Conservation (phyloP, 1,140 invertebrate genomes). For the Drosophila punjabiensis region DNA sequence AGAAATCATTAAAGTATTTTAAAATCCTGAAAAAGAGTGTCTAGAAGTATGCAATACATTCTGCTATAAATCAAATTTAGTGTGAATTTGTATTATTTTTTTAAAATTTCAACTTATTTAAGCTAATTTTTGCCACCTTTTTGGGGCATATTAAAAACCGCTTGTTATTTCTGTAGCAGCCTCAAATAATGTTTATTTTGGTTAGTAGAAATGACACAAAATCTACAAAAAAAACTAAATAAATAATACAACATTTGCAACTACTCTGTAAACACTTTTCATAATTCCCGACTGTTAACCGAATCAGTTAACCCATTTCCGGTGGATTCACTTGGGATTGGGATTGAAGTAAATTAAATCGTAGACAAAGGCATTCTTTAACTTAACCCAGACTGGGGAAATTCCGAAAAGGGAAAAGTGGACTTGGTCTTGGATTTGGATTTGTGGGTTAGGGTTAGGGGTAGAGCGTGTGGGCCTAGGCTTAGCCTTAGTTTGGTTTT, state of each 20-base stretch:
- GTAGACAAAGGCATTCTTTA: slow-evolving; percentile 14
- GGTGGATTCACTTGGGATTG: not conserved
- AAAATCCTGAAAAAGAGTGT: too few relatives aligned
- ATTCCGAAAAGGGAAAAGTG: slow-evolving; percentile 8
- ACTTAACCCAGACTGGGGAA: slow-evolving; percentile 5
- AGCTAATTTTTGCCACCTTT: too few relatives aligned
- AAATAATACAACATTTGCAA: not conserved
- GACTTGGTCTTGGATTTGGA: not conserved
- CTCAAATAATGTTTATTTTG: not conserved
- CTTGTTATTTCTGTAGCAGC: not conserved
- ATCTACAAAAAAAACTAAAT: not conserved
- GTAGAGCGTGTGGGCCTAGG: not conserved
- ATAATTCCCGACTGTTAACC: not conserved
- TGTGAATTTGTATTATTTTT: too few relatives aligned
- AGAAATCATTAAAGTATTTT: too few relatives aligned
- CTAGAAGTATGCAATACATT: too few relatives aligned
- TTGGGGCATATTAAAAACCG: too few relatives aligned
- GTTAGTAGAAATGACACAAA: not conserved
- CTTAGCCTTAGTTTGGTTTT: slow-evolving; percentile 35
- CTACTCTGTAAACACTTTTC: not conserved
- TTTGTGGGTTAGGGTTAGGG: not conserved
- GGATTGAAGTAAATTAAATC: slow-evolving; percentile 15
- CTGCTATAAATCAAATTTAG: too few relatives aligned
- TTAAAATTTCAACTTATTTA: too few relatives aligned
- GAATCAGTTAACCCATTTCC: slow-evolving; percentile 10